Evolutionary conservation across 2,888 invertebrate species (phyloP), one percentile per base, ranked within the genome.

Genomic region (Rotaria socialis): DNA sequence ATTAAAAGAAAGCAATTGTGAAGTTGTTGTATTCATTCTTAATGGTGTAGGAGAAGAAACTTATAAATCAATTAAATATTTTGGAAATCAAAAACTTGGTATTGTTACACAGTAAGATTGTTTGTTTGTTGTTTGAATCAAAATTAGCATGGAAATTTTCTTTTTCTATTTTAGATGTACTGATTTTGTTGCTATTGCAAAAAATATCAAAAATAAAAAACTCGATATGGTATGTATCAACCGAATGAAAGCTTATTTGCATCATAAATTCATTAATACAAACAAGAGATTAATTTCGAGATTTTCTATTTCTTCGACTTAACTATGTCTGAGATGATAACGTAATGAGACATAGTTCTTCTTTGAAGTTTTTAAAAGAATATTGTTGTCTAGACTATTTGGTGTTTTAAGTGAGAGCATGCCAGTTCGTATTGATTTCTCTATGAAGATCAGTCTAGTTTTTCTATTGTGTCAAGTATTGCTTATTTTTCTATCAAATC

Each of bases 21-120:
- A 80, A 80, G 80, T 80, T 47, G 80, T 80, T n/a, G 14, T 80
- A 11, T 80, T 80, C 47, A 80, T 80, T 80, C n/a, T 80, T 14
- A 80, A 80, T 47, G 80, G 80, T n/a, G 80, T 80, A 11, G 47
- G 47, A 6, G 80, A 80, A 47, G 80, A 80, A 11, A 80, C 19
- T 6, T 80, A 80, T 47, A 80, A 80, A 80, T 7, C 4, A n/a
- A 47, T 80, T 24, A 80, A 80, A 47, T 80, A 80, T 80, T 80
- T 80, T 47, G 80, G 80, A 47, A 80, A 80, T 80, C 80, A 80
- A 47, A 80, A 80, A 80, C 80, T 80, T 24, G 80, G 80, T 1
- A 80, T 80, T n/a, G 47, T 80, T 24, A 80, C 80, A 80, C 80
- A 80, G 47, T 80, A 67, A 67, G 27, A 14, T 35, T 11, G 14